Conservation (phyloP, 2,888 invertebrate species). For the Buathra laborator region DNA sequence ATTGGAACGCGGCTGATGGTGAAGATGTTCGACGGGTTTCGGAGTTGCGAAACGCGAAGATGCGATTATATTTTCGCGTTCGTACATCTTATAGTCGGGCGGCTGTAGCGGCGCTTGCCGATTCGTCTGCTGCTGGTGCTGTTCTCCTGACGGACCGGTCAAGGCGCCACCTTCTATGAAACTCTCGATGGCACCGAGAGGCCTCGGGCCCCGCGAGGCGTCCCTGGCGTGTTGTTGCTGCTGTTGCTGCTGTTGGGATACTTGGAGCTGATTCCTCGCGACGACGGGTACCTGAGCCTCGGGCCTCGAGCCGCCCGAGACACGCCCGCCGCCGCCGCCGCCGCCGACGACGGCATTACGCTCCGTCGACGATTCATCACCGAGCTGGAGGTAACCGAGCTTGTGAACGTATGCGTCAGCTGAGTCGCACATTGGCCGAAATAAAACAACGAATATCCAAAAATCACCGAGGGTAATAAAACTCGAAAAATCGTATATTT, state of each 20-base stretch:
- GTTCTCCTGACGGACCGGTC: slow-evolving; percentile 54
- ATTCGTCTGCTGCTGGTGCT: slow-evolving; percentile 68
- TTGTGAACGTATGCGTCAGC: slow-evolving; percentile 83
- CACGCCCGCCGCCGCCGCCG: slow-evolving; percentile 63
- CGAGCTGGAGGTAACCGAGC: slow-evolving; percentile 82
- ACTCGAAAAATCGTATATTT: background rate
- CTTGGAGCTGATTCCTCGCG: slow-evolving; percentile 69
- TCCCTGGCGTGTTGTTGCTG: slow-evolving; percentile 66
- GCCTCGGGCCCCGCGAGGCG: slow-evolving; percentile 82
- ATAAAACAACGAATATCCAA: slow-evolving; percentile 7
- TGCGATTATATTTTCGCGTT: slow-evolving; percentile 91
- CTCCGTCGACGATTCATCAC: slow-evolving; percentile 77
- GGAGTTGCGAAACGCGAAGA: slow-evolving; percentile 93
- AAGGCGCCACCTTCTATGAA: slow-evolving; percentile 86
- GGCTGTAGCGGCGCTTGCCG: slow-evolving; percentile 74
- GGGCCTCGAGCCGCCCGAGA: slow-evolving; percentile 79
- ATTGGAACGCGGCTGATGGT: slow-evolving; percentile 86
- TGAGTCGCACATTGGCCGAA: slow-evolving; percentile 83
- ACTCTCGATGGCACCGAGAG: slow-evolving; percentile 89
- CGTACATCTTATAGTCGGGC: slow-evolving; percentile 88
- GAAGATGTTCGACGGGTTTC: slow-evolving; percentile 89
- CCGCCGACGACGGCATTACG: slow-evolving; percentile 54
- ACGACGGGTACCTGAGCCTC: slow-evolving; percentile 83
- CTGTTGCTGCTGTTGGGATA: slow-evolving; percentile 47
- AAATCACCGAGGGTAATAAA: background rate